A percentile compares a stretch with the other conserved stretches of the same genome.
Evolutionary conservation across 2,888 invertebrate genomes (phyloP).

Genomic region (Torymus auratus): DNA sequence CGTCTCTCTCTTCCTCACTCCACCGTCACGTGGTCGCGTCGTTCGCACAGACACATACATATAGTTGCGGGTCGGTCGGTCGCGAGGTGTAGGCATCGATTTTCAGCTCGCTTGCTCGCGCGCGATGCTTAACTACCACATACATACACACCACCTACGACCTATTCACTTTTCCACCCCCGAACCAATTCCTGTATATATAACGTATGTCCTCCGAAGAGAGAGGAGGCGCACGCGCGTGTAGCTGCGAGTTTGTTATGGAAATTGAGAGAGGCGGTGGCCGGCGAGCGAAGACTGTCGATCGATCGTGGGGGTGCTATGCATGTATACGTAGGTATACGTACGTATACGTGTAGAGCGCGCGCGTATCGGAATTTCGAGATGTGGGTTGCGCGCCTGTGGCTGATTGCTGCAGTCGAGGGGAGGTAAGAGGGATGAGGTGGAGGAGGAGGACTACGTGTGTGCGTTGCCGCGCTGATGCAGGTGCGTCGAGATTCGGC

Average conservation of each 20-base stretch:
- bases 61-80: too few relatives aligned
- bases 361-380: conserved; percentile 30
- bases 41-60: background rate
- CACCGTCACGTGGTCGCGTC: conserved; percentile 42
- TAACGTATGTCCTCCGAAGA: background rate
- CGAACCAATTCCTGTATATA: too few relatives aligned
- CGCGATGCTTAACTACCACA: conserved; percentile 43
- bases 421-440: too few relatives aligned
- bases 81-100: conserved; percentile 63
- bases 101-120: conserved; percentile 65
- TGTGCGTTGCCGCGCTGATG: too few relatives aligned
- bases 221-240: background rate
- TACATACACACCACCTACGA: background rate
- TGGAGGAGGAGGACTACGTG: too few relatives aligned
- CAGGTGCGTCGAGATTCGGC: too few relatives aligned
- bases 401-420: too few relatives aligned
- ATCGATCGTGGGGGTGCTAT: conserved; percentile 10
- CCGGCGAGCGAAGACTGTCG: background rate
- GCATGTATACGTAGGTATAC: too few relatives aligned
- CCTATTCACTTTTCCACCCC: conserved; percentile 2
- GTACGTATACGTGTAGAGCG: too few relatives aligned
- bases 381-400: background rate
- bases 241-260: conserved; percentile 13
- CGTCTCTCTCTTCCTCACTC: conserved; percentile 6
- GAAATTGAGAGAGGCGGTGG: conserved; percentile 2